Evolutionary conservation across 2,797 vertebrate genomes (phyloP).

Genomic region (Meda fulgida): DNA sequence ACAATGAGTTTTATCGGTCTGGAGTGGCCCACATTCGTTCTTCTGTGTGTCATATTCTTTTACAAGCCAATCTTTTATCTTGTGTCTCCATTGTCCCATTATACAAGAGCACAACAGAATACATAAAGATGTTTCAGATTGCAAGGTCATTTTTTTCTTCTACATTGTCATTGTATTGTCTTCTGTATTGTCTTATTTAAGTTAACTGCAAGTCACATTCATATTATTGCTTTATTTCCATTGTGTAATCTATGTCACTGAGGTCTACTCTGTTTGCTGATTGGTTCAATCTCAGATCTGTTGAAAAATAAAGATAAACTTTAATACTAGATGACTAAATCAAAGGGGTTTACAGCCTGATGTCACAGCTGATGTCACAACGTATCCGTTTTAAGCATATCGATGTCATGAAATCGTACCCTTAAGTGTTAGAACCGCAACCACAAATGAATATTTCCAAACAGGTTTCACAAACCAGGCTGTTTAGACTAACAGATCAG

Average conservation of each 20-base stretch:
- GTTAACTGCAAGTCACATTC: neutral
- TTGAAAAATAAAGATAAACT: neutral
- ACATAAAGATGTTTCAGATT: neutral
- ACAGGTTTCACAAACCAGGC: neutral
- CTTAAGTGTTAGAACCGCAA: too few relatives aligned
- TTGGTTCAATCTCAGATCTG: neutral
- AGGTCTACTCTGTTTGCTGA: too few relatives aligned
- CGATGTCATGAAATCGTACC: too few relatives aligned
- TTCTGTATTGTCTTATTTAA: neutral
- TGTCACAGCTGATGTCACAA: too few relatives aligned
- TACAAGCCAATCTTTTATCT: neutral
- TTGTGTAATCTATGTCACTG: neutral
- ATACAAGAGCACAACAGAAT: neutral
- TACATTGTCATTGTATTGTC: too few relatives aligned
- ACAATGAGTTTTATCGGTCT: conserved; percentile 20
- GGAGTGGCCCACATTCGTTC: conserved; percentile 27
- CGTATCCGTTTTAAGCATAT: too few relatives aligned
- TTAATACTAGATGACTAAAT: too few relatives aligned
- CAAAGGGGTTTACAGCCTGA: neutral
- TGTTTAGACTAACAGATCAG: neutral
- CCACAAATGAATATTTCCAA: neutral
- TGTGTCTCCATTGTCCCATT: neutral
- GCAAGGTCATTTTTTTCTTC: neutral
- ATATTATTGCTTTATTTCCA: neutral
- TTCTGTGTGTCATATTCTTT: conserved; percentile 1